Evolutionary conservation across 1,140 invertebrate species (phyloP).

Genomic region (Drosophila lacertosa): DNA sequence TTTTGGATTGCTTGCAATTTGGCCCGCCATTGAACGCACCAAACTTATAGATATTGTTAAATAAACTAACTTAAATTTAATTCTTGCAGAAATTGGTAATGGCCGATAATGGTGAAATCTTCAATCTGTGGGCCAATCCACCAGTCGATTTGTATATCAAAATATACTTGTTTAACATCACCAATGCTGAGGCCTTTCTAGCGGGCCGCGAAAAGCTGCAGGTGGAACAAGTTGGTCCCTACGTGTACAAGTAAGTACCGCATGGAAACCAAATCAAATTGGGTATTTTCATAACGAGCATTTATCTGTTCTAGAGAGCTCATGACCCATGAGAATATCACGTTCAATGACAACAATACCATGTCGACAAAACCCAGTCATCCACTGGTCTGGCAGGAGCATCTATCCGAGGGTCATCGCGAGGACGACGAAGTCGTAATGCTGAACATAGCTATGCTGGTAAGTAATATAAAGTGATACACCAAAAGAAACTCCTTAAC

Average conservation of each 20-base stretch:
- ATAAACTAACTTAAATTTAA: conserved; percentile 47
- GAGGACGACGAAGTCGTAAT: conserved; percentile 91
- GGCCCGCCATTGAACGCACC: conserved; percentile 29
- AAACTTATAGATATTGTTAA: conserved; percentile 7
- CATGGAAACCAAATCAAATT: background rate
- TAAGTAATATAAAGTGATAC: too few species aligned
- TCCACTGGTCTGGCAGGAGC: conserved; percentile 89
- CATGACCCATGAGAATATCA: conserved; percentile 88
- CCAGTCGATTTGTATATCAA: conserved; percentile 93
- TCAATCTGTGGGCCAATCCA: conserved; percentile 93
- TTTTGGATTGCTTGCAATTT: conserved; percentile 35
- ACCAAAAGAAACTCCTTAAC: too few species aligned
- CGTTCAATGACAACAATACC: conserved; percentile 91
- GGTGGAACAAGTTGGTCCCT: conserved; percentile 93
- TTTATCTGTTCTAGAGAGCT: conserved; percentile 86
- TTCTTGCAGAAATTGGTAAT: conserved; percentile 89
- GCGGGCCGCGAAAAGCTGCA: conserved; percentile 89
- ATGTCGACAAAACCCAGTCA: conserved; percentile 88
- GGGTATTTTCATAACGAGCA: background rate
- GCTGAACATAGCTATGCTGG: conserved; percentile 95
- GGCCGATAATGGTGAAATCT: conserved; percentile 90
- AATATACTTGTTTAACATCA: conserved; percentile 95
- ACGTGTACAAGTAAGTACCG: conserved; percentile 92
- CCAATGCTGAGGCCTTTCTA: conserved; percentile 92
- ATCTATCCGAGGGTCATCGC: conserved; percentile 88